Percentiles rank a stretch among this genome's conserved stretches.
Conservation (phyloP, 2,888 invertebrate species). For the Opisthograptis luteolata region DNA sequence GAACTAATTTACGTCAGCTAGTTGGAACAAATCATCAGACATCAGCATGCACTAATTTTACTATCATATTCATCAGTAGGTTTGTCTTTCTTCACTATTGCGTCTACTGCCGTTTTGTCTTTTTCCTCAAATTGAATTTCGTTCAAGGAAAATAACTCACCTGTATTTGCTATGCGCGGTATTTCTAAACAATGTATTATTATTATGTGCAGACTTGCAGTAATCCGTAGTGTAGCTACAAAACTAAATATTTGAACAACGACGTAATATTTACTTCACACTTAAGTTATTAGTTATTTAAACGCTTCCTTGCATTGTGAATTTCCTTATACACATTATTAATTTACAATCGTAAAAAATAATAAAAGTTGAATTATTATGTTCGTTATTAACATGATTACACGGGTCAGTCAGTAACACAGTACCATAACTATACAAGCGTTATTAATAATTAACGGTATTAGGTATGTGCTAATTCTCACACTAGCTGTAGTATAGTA, state of each 20-base stretch:
- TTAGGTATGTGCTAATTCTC: no score
- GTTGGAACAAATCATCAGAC: no score
- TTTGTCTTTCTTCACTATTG: no score
- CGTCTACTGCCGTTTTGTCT: no score
- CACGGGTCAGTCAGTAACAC: no score
- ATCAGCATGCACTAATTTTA: no score
- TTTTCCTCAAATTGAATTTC: no score
- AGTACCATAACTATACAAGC: no score
- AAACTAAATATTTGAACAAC: constrained; percentile 9
- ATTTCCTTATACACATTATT: constrained; percentile 19
- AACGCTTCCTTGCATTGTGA: constrained; percentile 17
- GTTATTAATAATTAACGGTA: no score
- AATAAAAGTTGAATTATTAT: neutral
- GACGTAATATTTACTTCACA: constrained; percentile 15
- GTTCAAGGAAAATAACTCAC: neutral
- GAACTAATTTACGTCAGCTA: no score
- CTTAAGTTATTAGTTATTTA: constrained; percentile 11
- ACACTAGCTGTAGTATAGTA: no score
- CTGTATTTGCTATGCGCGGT: neutral
- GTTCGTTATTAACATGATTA: constrained; percentile 5
- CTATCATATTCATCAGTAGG: no score
- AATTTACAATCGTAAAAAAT: constrained; percentile 6
- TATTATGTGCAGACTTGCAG: neutral
- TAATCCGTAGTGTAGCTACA: neutral
- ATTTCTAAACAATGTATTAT: neutral